Conservation (phyloP, 2,888 invertebrate species). For the Myopa testacea region DNA sequence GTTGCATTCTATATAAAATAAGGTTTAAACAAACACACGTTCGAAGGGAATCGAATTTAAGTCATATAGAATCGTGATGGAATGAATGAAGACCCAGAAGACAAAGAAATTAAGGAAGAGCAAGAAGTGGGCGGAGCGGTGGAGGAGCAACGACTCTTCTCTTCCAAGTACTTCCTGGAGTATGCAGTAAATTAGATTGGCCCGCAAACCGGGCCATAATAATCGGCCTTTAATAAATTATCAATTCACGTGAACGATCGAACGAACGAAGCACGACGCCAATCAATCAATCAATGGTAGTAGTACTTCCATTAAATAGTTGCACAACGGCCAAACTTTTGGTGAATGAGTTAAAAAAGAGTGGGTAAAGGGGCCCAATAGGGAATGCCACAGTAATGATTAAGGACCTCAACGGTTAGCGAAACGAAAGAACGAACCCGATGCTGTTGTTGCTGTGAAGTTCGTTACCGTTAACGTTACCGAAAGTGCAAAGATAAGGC, state of each 20-base stretch:
- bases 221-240: slow-evolving; percentile 51
- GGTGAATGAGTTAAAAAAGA: not conserved
- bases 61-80: not conserved
- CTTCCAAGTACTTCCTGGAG: not conserved
- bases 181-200: slow-evolving; percentile 39
- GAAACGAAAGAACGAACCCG: too few relatives aligned
- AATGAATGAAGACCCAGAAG: not conserved
- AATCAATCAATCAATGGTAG: too few relatives aligned
- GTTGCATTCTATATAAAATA: not conserved
- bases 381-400: not conserved
- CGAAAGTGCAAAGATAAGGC: slow-evolving; percentile 26
- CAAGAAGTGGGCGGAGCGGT: not conserved
- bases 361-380: too few relatives aligned
- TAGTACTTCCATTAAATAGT: not conserved
- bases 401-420: too few relatives aligned
- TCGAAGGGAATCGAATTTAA: not conserved
- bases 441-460: not conserved
- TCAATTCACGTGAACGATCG: slow-evolving; percentile 45
- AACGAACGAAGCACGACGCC: slow-evolving; percentile 12
- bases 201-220: slow-evolving; percentile 48
- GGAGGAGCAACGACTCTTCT: not conserved
- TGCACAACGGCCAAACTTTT: not conserved
- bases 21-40: slow-evolving; percentile 13
- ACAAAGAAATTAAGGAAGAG: not conserved
- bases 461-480: not conserved